Conservation (phyloP, 2,113 vertebrate species). For the Python bivittatus region DNA sequence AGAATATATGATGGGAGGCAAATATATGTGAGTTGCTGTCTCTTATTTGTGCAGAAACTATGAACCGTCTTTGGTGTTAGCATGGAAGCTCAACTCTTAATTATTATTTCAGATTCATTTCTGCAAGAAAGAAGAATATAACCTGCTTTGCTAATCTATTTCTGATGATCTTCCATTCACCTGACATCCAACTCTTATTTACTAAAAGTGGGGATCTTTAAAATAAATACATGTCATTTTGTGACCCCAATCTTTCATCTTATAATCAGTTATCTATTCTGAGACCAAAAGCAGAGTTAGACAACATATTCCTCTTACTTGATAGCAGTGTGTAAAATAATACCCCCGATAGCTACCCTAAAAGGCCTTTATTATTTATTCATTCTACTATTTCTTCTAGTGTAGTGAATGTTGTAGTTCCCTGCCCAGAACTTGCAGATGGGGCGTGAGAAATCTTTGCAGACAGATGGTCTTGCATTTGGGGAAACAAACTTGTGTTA, state of each 20-base stretch:
- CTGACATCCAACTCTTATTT: neutral
- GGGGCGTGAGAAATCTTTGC: constrained; percentile 68
- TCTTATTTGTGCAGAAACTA: neutral
- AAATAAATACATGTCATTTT: constrained; percentile 7
- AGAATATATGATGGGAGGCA: neutral
- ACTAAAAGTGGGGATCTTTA: neutral
- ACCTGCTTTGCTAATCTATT: neutral
- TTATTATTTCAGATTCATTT: neutral
- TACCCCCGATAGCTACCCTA: constrained; percentile 57
- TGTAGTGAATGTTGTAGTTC: constrained; percentile 67
- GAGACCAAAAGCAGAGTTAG: constrained; percentile 28
- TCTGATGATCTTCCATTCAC: constrained; percentile 13
- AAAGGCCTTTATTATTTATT: constrained; percentile 71
- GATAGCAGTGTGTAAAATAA: constrained; percentile 43
- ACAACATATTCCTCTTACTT: constrained; percentile 61
- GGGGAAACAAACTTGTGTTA: constrained; percentile 55
- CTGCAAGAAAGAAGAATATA: neutral
- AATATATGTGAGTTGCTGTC: neutral
- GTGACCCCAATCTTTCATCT: constrained; percentile 52
- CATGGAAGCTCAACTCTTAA: neutral
- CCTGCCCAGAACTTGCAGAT: constrained; percentile 46
- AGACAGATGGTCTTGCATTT: constrained; percentile 68
- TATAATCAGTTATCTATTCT: neutral
- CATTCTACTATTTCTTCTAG: constrained; percentile 58
- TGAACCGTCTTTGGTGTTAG: neutral